phyloP scores from a whole-genome alignment of 2,113 vertebrate genomes.

The Laterallus jamaicensis region DNA sequence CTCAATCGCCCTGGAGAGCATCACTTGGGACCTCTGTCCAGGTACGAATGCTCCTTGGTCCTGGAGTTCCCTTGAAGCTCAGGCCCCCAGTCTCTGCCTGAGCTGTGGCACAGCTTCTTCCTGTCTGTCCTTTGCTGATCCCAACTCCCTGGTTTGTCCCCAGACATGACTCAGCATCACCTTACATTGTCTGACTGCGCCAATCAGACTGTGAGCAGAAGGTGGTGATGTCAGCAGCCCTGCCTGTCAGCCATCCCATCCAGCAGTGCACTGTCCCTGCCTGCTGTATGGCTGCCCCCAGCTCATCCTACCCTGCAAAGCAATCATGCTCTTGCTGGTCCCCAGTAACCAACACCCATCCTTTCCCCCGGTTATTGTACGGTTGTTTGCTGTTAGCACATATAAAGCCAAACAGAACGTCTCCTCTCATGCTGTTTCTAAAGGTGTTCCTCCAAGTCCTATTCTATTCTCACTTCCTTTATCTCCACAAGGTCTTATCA shows the following conservation, averaged over 20 bases:
- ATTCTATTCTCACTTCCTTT: background rate
- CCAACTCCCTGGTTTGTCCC: background rate
- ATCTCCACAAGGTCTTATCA: background rate
- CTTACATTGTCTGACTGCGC: background rate
- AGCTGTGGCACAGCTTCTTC: background rate
- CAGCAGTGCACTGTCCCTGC: background rate
- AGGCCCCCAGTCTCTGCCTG: background rate
- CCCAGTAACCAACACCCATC: background rate
- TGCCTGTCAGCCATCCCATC: too few species aligned
- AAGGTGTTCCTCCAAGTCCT: background rate
- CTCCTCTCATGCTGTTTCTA: background rate
- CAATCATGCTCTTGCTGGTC: background rate
- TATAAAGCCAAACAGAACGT: background rate
- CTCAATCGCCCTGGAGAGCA: background rate
- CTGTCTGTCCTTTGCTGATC: background rate
- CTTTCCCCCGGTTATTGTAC: background rate
- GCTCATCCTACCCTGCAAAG: background rate
- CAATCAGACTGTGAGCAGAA: background rate
- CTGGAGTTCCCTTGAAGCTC: background rate
- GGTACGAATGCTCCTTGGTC: too few species aligned
- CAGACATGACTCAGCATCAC: background rate
- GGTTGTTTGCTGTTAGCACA: background rate
- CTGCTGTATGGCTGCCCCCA: background rate
- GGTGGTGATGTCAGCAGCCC: background rate
- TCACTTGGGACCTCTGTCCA: background rate